Evolutionary conservation across 2,888 invertebrate species (phyloP), one percentile per base, ranked within the genome.

Genomic region (Litoditis marina): DNA sequence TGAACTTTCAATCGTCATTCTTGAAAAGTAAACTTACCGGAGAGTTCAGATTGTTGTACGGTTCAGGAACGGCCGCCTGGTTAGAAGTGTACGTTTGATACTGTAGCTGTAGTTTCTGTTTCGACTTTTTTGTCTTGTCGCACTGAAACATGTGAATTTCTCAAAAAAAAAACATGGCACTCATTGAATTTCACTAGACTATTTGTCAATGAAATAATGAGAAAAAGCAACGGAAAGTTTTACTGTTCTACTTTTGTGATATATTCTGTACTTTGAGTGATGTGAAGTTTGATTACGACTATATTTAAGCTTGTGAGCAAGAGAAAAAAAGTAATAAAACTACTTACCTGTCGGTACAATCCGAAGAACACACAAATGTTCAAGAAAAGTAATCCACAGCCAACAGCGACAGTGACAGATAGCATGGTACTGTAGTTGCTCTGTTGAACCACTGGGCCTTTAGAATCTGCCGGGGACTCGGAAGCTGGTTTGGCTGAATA

Each of bases 301-400:
- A n/a, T n/a, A n/a, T n/a, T n/a, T n/a, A n/a, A n/a, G n/a, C 13
- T 30, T 44, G 6, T 50, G 32, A 19, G 25, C 22, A 36, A 16
- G 47, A 44, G n/a, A 4, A 22, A 47, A 6, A 36, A 34, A 53
- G 22, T 42, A 3, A 59, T 11, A 28, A 7, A 36, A 28, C 22
- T 58, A 47, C 67, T 27, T 50, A 79, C 80, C 66, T 68, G 71
- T 68, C 75, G 53, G 50, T 72, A 74, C 39, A 82, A 69, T 11
- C 74, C 79, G 30, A 78, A 63, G 28, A 75, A 72, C 7, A 80
- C 66, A 52, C 80, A 80, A 25, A 80, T 66, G 57, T 83, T 83
- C 46, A 83, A 65, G 13, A 81, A 65, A 0, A 82, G 67, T 25
- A 83, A 69, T 1, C 70, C 74, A 39, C 72, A 72, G 16, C 81